phyloP scores from a whole-genome alignment of 2,797 vertebrate species.

The Cuniculus paca region DNA sequence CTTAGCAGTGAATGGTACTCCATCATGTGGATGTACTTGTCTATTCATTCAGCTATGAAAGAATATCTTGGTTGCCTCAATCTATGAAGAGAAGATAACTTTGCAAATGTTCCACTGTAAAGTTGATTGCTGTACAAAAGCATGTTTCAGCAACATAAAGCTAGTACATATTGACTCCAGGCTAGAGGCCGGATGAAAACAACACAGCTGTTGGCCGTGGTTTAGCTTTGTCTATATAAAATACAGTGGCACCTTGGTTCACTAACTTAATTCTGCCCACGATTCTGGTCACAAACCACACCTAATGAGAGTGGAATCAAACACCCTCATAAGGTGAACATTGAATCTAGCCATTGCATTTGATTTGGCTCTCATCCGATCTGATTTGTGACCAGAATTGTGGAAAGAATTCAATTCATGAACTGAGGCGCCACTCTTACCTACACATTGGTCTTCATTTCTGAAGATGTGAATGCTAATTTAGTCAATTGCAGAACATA shows the following conservation, averaged over 20 bases:
- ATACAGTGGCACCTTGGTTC: background rate
- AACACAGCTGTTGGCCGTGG: background rate
- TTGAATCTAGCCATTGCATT: background rate
- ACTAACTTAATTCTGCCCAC: background rate
- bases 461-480: background rate
- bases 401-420: background rate
- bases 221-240: background rate
- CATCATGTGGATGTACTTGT: background rate
- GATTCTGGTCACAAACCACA: background rate
- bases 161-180: background rate
- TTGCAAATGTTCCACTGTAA: background rate
- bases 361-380: background rate
- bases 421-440: background rate
- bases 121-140: background rate
- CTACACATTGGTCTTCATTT: background rate
- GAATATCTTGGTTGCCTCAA: slow-evolving; percentile 39
- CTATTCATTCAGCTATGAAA: slow-evolving; percentile 13
- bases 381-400: background rate
- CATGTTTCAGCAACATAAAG: background rate
- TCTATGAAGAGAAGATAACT: background rate
- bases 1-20: background rate
- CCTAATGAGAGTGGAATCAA: background rate
- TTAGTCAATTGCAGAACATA: background rate
- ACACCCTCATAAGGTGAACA: background rate
- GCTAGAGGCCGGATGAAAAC: background rate